phyloP scores from a whole-genome alignment of 37 sponge, comb jelly and placozoan species.

The Petrosia ficiformis region DNA sequence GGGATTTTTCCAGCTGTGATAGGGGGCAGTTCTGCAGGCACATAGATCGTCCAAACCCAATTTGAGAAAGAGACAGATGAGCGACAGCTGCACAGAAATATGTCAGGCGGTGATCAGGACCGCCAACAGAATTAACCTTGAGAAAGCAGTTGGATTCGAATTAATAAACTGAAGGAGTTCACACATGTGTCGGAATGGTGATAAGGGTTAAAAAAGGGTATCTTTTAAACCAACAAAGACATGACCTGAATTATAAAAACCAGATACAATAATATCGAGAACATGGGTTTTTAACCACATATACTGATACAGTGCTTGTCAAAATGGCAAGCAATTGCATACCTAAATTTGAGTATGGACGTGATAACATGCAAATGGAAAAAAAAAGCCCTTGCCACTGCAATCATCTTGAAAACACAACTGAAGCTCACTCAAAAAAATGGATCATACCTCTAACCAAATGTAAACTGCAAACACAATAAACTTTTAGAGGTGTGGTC shows the following conservation, averaged over 20 bases:
- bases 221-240: conserved; percentile 14
- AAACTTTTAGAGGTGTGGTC: no score
- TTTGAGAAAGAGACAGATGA: background rate
- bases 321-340: no score
- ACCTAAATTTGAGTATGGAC: no score
- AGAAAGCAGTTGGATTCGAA: background rate
- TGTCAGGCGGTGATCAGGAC: conserved; percentile 54
- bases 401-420: no score
- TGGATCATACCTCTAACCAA: no score
- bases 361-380: no score
- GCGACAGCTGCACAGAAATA: conserved; percentile 1
- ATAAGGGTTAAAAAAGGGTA: conserved; percentile 13
- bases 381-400: no score
- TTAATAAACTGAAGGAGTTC: background rate
- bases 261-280: background rate
- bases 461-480: no score
- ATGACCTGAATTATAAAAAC: background rate
- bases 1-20: conserved; percentile 23
- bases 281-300: no score
- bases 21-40: background rate
- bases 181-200: conserved; percentile 16
- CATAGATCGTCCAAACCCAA: conserved; percentile 11
- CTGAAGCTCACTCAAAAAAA: no score
- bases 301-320: no score
- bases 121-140: conserved; percentile 43